Evolutionary conservation across 2,113 vertebrate genomes (phyloP), one percentile per base, ranked within the genome.

Genomic region (Marmota flaviventris): DNA sequence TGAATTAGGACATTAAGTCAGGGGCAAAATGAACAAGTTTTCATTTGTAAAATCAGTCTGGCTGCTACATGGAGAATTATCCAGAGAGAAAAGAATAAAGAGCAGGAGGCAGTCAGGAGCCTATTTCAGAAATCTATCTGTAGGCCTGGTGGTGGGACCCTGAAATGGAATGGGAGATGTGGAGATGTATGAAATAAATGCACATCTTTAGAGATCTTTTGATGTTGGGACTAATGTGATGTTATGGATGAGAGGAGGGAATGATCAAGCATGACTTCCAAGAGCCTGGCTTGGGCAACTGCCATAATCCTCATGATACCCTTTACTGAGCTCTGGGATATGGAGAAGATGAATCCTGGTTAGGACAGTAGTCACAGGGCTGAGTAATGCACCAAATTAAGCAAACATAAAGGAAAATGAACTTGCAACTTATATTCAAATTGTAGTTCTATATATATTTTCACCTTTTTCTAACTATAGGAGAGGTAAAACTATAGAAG

Each of bases 351-450:
- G 53, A 85, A 18, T 91, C 81, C 42, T 76, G 10, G 24, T 67
- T 51, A 94, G 29, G 51, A 56, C 18, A 24, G 7, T 37, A 32
- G 56, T 81, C 86, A 34, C 1, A 39, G 83, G 37, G 34, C 56
- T 56, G 56, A 83, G 37, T 24, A 37, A n/a, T 58, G 3, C 18
- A 34, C 61, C 17, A 42, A 79, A 42, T 61, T 70, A 78, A 77
- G 76, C 58, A 94, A 85, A 92, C 8, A 20, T 81, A 91, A 73
- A 87, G 51, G 65, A 48, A 72, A 90, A 73, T 73, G 61, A 75
- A 37, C 24, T 82, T 81, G 27, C 27, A 37, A 48, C 34, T 94
- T 78, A 69, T 24, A 42, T 93, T 83, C 45, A 45, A 37, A 83
- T 61, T 72, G 29, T 51, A 20, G 42, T n/a, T 87, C 53, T 45